These are phyloP conservation scores for Phylloscopus trochilus DNA, from an alignment of 2,113 vertebrate genomes.

Conservation along the genomic window DNA sequence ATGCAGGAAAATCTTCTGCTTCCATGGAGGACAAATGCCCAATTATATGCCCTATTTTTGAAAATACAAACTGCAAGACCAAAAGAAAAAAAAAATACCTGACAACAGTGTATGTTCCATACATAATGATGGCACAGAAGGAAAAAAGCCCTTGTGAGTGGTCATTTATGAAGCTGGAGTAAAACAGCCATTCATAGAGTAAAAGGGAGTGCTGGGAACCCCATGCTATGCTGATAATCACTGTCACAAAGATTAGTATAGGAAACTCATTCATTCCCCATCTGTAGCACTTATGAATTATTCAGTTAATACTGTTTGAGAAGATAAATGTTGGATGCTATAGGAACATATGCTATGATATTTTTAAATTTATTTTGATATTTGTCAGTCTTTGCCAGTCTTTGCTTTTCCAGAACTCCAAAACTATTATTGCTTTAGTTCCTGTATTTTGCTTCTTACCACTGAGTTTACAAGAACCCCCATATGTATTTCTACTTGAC, in stretches of 20 bases:
- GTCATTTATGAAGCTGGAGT: not conserved
- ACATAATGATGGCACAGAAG: not conserved
- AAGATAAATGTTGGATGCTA: not conserved
- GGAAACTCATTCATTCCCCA: not conserved
- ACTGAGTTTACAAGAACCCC: not conserved
- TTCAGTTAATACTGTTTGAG: not conserved
- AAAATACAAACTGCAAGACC: not conserved
- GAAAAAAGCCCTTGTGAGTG: not conserved
- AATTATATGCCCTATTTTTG: not conserved
- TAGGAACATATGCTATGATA: not conserved
- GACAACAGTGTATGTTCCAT: not conserved
- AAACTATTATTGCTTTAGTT: not conserved
- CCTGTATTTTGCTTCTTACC: not conserved
- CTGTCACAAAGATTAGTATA: not conserved
- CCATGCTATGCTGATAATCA: not conserved
- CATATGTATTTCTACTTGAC: constrained; percentile 1
- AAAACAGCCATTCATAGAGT: not conserved
- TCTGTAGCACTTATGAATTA: not conserved
- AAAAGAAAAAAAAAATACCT: not conserved
- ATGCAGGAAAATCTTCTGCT: not conserved
- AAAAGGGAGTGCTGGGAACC: not conserved
- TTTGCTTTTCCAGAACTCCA: not conserved
- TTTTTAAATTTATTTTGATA: not conserved
- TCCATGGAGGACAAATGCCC: not conserved
- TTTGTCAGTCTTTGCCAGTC: not conserved